These are phyloP conservation scores for Didymodactylos carnosus DNA, from an alignment of 2,888 invertebrate genomes.

Conservation along the genomic window DNA sequence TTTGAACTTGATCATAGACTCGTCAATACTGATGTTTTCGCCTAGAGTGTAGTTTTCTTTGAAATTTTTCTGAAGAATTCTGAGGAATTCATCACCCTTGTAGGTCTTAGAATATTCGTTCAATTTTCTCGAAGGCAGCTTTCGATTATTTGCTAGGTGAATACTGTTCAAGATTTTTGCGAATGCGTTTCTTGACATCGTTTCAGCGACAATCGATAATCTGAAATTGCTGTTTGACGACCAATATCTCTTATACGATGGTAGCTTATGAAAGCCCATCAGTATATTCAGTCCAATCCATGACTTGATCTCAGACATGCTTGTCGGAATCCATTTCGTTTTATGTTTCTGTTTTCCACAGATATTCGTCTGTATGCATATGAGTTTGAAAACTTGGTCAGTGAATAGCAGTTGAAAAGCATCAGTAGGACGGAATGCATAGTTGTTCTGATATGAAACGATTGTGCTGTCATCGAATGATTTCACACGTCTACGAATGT, in stretches of 20 bases:
- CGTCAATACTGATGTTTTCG: conserved; percentile 6
- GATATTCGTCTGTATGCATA: background rate
- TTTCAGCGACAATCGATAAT: background rate
- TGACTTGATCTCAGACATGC: background rate
- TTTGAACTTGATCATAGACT: conserved; percentile 15
- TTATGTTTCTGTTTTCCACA: background rate
- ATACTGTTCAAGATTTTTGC: background rate
- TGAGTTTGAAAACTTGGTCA: background rate
- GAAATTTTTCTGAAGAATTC: background rate
- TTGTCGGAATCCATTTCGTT: background rate
- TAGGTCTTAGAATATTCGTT: background rate
- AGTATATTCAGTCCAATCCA: background rate
- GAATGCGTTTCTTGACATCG: background rate
- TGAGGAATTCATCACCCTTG: background rate
- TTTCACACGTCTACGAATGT: background rate
- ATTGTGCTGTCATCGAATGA: background rate
- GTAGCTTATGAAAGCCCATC: background rate
- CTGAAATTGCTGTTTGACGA: background rate
- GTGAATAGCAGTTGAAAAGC: background rate
- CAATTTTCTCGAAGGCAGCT: background rate
- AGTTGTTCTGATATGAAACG: background rate
- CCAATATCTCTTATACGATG: background rate
- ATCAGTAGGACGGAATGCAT: background rate
- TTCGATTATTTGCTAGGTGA: background rate
- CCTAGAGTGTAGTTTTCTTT: background rate